Evolutionary conservation across 2,888 invertebrate genomes (phyloP).

Genomic region (Marasmarcha lunaedactyla): DNA sequence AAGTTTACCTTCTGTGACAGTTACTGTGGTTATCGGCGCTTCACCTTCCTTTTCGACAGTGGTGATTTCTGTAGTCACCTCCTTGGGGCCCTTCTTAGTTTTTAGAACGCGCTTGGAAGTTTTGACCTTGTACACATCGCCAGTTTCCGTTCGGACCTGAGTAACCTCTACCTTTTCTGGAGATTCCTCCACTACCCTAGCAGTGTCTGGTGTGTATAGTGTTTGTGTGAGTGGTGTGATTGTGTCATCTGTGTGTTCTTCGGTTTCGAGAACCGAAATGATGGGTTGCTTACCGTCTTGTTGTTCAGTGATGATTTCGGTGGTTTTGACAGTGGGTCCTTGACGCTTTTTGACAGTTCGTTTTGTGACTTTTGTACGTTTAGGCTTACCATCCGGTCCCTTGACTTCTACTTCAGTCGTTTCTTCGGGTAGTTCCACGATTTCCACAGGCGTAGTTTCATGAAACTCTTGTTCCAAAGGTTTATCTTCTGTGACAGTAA

Average conservation of each 20-base stretch:
- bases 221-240: conserved; percentile 16
- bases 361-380: conserved; percentile 13
- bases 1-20: conserved; percentile 25
- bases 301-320: conserved; percentile 35
- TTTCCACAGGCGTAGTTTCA: conserved; percentile 12
- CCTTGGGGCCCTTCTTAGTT: conserved; percentile 11
- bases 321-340: conserved; percentile 23
- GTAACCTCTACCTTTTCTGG: conserved; percentile 14
- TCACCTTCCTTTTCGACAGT: conserved; percentile 41
- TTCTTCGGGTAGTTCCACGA: conserved; percentile 17
- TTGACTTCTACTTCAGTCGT: conserved; percentile 13
- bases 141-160: conserved; percentile 12
- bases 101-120: conserved; percentile 24
- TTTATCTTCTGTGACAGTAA: conserved; percentile 29
- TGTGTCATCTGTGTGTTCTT: conserved; percentile 20
- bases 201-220: no score
- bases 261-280: conserved; percentile 35
- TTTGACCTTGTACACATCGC: conserved; percentile 23
- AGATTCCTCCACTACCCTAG: conserved; percentile 21
- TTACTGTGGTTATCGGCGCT: conserved; percentile 37
- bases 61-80: conserved; percentile 15
- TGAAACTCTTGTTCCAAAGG: conserved; percentile 21
- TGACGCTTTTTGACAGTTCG: conserved; percentile 44
- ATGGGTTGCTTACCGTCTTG: conserved; percentile 49
- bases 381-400: conserved; percentile 14